phyloP scores from a whole-genome alignment of 2,888 invertebrate species.

The Drosophila quasianomalipes region DNA sequence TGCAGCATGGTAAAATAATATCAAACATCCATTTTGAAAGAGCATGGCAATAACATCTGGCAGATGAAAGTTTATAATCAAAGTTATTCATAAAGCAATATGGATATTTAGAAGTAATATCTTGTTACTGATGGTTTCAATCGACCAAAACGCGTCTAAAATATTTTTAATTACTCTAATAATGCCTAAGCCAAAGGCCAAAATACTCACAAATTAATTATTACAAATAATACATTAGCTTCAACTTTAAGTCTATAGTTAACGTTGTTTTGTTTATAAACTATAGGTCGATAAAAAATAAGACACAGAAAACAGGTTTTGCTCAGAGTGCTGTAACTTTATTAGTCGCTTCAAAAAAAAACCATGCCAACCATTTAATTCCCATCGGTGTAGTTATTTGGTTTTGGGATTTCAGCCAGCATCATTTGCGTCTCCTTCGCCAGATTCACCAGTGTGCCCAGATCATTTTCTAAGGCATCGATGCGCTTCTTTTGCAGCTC shows the following conservation, averaged over 20 bases:
- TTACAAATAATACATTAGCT: too few relatives aligned
- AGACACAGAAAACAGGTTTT: neutral
- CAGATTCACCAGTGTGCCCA: constrained; percentile 34
- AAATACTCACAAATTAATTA: neutral
- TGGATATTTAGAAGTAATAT: neutral
- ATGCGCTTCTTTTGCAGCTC: constrained; percentile 49
- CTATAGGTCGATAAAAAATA: neutral
- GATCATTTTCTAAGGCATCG: constrained; percentile 39
- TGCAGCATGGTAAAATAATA: neutral
- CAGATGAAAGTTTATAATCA: neutral
- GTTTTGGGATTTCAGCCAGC: constrained; percentile 20
- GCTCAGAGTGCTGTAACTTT: neutral
- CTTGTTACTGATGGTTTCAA: neutral
- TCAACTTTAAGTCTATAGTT: neutral
- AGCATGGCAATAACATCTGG: neutral
- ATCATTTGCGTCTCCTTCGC: constrained; percentile 44
- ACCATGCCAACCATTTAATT: neutral
- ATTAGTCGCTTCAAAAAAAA: too few relatives aligned
- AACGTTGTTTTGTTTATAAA: too few relatives aligned
- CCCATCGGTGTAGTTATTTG: neutral
- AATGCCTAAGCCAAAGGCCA: neutral
- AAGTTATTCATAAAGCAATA: neutral
- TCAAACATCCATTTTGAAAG: neutral
- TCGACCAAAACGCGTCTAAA: neutral
- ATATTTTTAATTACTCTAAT: neutral